Base-by-base conservation (phyloP, 1,140 invertebrate genomes). In the Cephus cinctus region DNA sequence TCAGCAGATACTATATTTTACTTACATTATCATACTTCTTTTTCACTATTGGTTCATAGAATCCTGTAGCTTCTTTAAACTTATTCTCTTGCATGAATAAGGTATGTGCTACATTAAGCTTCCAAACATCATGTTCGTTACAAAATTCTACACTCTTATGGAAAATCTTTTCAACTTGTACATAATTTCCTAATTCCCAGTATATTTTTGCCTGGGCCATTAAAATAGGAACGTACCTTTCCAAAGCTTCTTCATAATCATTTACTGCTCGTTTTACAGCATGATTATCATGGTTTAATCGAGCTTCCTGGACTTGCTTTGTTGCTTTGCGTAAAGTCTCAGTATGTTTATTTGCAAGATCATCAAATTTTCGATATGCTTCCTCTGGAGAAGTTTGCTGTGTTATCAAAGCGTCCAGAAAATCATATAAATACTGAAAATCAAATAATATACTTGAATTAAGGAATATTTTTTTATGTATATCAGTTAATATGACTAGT, bases 121-220 rank as follows among this genome's bases (percentile, higher is more conserved):
- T 89, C 96, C 96, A 99, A 1, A 89, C 85, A 63, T 98, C 94
- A 63, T 97, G 92, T 66, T 98, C 95, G 60, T 94, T 96, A 65
- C 96, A 98, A 74, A 98, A 98, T 69, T 99, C 97, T 0, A 94
- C 93, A 36, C 95, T 98, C 72, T 96, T 96, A 16, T 94, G 83
- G 65, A 96, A 96, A 51, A 96, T 92, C 67, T 93, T 93, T 67
- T 96, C 93, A 1, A 97, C 94, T 71, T 97, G 93, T 2, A 84
- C 77, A 67, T 98, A 99, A 70, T 98, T 95, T 68, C 96, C 93
- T 63, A 93, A 81, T 47, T 98, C 95, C 97, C 97, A 99, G 64
- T 96, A 97, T 54, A 99, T 97, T 82, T 97, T 98, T 0, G 96
- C 96, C 75, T 99, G 96, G 2, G 96, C 93, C 96, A 99, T 98